Conservation (phyloP, 2,797 vertebrate species). For the Brotula barbata region DNA sequence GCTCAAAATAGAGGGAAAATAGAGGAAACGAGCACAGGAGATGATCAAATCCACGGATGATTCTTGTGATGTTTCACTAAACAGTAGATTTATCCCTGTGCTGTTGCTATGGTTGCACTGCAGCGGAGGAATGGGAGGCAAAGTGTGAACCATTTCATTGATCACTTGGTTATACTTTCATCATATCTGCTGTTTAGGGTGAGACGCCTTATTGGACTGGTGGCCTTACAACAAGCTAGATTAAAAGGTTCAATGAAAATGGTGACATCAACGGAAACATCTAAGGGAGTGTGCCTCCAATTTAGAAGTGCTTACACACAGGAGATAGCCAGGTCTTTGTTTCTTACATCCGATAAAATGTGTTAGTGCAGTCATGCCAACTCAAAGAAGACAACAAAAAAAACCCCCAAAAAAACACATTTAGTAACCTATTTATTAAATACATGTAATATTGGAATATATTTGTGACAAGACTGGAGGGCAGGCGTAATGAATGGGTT, state of each 20-base stretch:
- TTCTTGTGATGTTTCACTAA: slow-evolving; percentile 70
- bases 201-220: slow-evolving; percentile 60
- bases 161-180: slow-evolving; percentile 75
- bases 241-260: slow-evolving; percentile 63
- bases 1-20: slow-evolving; percentile 51
- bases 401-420: slow-evolving; percentile 36
- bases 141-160: slow-evolving; percentile 63
- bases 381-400: slow-evolving; percentile 62
- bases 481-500: slow-evolving; percentile 82
- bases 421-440: slow-evolving; percentile 85
- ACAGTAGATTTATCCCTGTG: slow-evolving; percentile 65
- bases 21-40: slow-evolving; percentile 49
- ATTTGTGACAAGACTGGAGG: slow-evolving; percentile 85
- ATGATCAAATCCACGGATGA: slow-evolving; percentile 67
- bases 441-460: slow-evolving; percentile 80
- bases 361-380: slow-evolving; percentile 36
- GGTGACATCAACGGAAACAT: slow-evolving; percentile 16
- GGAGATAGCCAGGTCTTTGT: background rate
- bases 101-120: slow-evolving; percentile 74
- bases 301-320: slow-evolving; percentile 4
- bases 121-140: slow-evolving; percentile 17
- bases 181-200: slow-evolving; percentile 68
- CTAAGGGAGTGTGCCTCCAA: slow-evolving; percentile 7
- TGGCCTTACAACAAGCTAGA: slow-evolving; percentile 51
- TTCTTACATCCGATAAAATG: slow-evolving; percentile 14